Evolutionary conservation across 2,888 invertebrate genomes (phyloP).

Genomic region (Isotomurus palustris): DNA sequence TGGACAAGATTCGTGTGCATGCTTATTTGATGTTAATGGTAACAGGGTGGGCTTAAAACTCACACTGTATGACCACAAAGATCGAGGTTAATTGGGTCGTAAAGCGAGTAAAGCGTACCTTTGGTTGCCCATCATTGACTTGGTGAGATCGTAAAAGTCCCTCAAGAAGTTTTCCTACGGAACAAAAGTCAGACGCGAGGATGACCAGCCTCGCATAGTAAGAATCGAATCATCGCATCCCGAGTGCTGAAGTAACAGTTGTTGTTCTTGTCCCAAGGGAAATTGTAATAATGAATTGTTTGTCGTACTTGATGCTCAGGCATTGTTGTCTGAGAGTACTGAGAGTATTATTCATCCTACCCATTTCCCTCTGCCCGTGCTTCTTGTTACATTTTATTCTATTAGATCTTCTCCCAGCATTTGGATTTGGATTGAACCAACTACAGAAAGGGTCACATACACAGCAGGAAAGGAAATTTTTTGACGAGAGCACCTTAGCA

Average conservation of each 20-base stretch:
- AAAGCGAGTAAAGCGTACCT: conserved; percentile 42
- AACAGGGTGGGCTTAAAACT: conserved; percentile 40
- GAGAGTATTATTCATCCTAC: neutral
- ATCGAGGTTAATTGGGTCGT: conserved; percentile 45
- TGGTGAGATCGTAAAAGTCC: conserved; percentile 41
- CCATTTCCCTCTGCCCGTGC: neutral
- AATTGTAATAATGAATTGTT: too few relatives aligned
- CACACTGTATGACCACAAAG: conserved; percentile 13
- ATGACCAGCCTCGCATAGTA: neutral
- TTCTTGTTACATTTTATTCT: conserved; percentile 4
- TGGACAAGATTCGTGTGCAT: too few relatives aligned
- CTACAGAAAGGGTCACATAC: conserved; percentile 7
- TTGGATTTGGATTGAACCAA: neutral
- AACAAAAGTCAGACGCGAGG: neutral
- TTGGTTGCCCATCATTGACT: conserved; percentile 29
- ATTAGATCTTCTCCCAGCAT: conserved; percentile 1
- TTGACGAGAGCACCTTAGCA: conserved; percentile 39
- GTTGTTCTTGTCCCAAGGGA: too few relatives aligned
- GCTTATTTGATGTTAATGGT: too few relatives aligned
- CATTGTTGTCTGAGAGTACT: neutral
- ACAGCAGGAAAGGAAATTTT: conserved; percentile 41
- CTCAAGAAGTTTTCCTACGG: neutral
- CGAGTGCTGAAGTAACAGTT: neutral
- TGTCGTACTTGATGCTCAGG: too few relatives aligned
- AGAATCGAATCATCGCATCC: neutral